Evolutionary conservation across 2,113 vertebrate species (phyloP).

Genomic region (Castor canadensis): DNA sequence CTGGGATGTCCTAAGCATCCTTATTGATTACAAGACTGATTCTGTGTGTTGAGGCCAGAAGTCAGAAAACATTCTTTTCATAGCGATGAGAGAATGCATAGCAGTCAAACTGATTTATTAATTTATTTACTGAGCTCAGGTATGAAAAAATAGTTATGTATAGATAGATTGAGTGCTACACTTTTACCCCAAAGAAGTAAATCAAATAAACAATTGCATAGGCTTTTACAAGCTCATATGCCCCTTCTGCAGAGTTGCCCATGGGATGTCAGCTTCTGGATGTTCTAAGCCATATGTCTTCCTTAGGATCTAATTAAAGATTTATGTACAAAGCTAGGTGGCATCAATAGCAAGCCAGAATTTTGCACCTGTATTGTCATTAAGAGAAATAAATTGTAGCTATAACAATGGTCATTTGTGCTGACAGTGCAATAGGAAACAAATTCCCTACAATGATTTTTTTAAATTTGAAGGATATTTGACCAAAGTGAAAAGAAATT

Average conservation of each 20-base stretch:
- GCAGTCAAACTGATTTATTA: not conserved
- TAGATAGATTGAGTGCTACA: too few species aligned
- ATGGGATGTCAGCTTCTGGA: not conserved
- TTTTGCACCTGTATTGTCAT: not conserved
- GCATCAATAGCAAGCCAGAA: not conserved
- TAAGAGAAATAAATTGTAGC: constrained; percentile 34
- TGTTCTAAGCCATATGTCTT: not conserved
- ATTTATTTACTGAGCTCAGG: not conserved
- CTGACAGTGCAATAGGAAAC: not conserved
- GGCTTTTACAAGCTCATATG: not conserved
- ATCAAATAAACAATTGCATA: not conserved
- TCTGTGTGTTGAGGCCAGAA: not conserved
- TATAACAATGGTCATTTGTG: not conserved
- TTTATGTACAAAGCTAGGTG: not conserved
- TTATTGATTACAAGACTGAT: not conserved
- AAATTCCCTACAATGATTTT: not conserved
- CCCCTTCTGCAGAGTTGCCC: not conserved
- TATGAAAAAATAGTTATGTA: not conserved
- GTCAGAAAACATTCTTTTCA: constrained; percentile 7
- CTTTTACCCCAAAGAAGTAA: not conserved
- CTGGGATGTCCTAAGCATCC: not conserved
- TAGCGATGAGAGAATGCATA: not conserved
- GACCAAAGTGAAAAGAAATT: constrained; percentile 12
- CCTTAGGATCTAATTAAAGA: not conserved
- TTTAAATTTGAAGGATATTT: not conserved